phyloP scores from a whole-genome alignment of 2,797 vertebrate species.

The Hyperoplus lanceolatus region DNA sequence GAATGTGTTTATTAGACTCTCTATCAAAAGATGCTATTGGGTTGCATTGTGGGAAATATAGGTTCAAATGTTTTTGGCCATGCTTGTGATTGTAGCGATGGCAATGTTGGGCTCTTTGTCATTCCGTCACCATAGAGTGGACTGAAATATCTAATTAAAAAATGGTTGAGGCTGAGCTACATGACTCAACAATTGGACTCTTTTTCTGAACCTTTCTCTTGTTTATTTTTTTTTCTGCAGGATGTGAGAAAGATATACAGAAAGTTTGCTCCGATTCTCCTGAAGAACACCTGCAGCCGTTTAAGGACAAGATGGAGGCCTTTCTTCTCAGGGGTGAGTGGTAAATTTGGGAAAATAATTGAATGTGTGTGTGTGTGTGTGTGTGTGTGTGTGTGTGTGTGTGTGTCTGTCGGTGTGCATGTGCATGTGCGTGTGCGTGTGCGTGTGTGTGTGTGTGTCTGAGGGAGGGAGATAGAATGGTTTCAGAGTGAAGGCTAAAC shows the following conservation, averaged over 20 bases:
- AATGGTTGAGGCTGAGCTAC: no score
- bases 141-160: no score
- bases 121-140: no score
- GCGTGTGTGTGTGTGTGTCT: conserved; percentile 49
- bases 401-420: conserved; percentile 13
- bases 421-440: neutral
- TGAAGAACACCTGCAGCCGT: conserved; percentile 92
- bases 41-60: neutral
- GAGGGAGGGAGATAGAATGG: conserved; percentile 67
- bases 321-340: conserved; percentile 91
- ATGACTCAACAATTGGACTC: no score
- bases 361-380: conserved; percentile 25
- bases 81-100: neutral
- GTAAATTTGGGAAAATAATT: no score
- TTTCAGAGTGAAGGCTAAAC: conserved; percentile 80
- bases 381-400: conserved; percentile 23
- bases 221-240: conserved; percentile 78
- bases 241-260: conserved; percentile 89
- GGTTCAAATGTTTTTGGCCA: neutral
- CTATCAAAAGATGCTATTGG: neutral
- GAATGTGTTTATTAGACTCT: neutral
- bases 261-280: conserved; percentile 91
- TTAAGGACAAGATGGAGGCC: conserved; percentile 92
- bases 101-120: neutral
- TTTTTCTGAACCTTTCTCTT: neutral